Base-by-base conservation (phyloP, 1,140 invertebrate genomes). In the Scaptomyza montana region DNA sequence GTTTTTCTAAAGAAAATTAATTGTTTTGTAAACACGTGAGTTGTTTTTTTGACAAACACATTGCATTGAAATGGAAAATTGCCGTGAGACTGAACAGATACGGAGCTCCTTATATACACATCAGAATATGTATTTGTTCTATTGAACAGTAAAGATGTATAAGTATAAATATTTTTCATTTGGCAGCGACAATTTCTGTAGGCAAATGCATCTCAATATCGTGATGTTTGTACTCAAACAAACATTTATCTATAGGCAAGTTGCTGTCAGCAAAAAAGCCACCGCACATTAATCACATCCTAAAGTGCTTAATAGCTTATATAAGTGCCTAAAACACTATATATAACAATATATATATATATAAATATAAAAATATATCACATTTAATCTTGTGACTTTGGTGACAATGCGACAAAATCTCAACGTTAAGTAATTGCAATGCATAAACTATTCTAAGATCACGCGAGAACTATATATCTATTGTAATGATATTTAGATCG, bases 21-120 rank as follows among this genome's bases (percentile, higher is more conserved):
- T 89, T 89, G 82, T 87, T 87, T 87, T 87, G 84, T 86, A 86
- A 86, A 86, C 82, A 86, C 56, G 78, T 54, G 75, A 87, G 75
- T 73, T 59, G 53, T 73, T 16, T 2, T 33, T 50, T 13, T 51
- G 47, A 12, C 47, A 68, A 66, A 54, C 59, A 50, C 62, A 62
- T 59, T 19, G 63, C 55, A 67, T 57, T 55, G 49, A 49, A 64
- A 60, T 60, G 41, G 43, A 39, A 54, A 66, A 72, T 72, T 59
- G 51, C 61, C 7, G 12, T 45, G 61, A 72, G 25, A 54, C 51
- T 53, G 51, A 81, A 62, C 53, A 67, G 63, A 80, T 66, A 60
- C 75, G 76, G 70, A 75, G 51, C 60, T 49, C 28, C 39, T 53
- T 46, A 33, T 45, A 33, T 13, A 33, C 30, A 33, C 30, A 33